Evolutionary conservation across 2,888 invertebrate genomes (phyloP), one percentile per base, ranked within the genome.

Genomic region (Stenolophus ochropezus): DNA sequence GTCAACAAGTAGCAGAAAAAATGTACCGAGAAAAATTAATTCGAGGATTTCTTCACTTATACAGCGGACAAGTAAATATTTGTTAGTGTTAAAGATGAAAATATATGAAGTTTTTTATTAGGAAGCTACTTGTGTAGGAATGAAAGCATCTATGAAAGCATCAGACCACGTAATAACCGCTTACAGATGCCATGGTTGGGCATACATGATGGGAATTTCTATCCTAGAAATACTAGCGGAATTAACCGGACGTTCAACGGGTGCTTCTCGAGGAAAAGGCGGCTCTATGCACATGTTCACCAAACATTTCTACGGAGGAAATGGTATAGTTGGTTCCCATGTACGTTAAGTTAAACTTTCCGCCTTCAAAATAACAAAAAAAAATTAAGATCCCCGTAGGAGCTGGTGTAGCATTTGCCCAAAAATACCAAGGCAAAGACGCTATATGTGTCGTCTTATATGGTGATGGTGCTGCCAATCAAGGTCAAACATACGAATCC

Each of bases 251-350:
- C 92, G 94, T 33, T 89, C 91, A 83, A 90, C 90, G 79, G 97
- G 97, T 2, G 93, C 93, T 87, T 93, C 94, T 0, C 83, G 85
- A 82, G 88, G 88, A 16, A 88, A 87, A 91, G 94, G 84, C 94
- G 97, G 82, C 94, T 96, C 90, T 94, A 96, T 77, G 96, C 96
- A 49, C 95, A 95, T 96, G 92, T 96, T 95, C 86, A 86, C 90
- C 0, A 89, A 91, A 42, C 93, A 94, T 84, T 96, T 96, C 88
- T 97, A 92, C 87, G 94, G 94, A 49, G 97, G 97, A 65, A 96
- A 97, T 88, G 97, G 95, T 71, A 97, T 97, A 85, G 96, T 97
- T 4, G 97, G 96, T 6, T 96, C 96, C 25, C 96, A 97, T 90
- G 93, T 93, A 84, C 84, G 85, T 77, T 71, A 16, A 84, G 83